Conservation (phyloP, 2,888 invertebrate species). For the Osmoderma eremita region DNA sequence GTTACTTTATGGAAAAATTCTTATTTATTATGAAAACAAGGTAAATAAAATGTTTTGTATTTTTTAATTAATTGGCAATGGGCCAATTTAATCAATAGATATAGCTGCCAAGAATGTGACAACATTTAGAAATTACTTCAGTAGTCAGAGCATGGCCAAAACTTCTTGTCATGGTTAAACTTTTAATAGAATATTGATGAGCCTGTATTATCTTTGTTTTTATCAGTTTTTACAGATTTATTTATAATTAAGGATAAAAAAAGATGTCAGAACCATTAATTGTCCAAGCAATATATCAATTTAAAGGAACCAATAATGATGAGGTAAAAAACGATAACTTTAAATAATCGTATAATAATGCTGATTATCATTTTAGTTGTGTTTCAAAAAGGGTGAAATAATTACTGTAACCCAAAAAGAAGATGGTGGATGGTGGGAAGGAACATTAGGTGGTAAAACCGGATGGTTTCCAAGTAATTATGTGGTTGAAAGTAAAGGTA, state of each 20-base stretch:
- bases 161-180: slow-evolving; percentile 42
- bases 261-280: slow-evolving; percentile 73
- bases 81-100: slow-evolving; percentile 46
- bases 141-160: slow-evolving; percentile 55
- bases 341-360: neutral
- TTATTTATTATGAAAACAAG: slow-evolving; percentile 25
- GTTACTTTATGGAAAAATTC: neutral
- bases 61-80: slow-evolving; percentile 45
- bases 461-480: slow-evolving; percentile 99
- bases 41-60: slow-evolving; percentile 34
- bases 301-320: slow-evolving; percentile 97
- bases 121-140: slow-evolving; percentile 60
- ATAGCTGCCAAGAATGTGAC: slow-evolving; percentile 64
- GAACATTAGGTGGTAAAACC: slow-evolving; percentile 92
- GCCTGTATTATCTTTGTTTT: slow-evolving; percentile 20
- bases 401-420: slow-evolving; percentile 96
- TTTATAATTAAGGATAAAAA: slow-evolving; percentile 39
- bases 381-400: slow-evolving; percentile 94
- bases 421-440: slow-evolving; percentile 99
- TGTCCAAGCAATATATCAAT: slow-evolving; percentile 92
- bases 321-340: slow-evolving; percentile 71
- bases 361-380: slow-evolving; percentile 70
- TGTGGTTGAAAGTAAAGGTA: slow-evolving; percentile 87
- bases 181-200: slow-evolving; percentile 29
- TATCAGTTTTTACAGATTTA: slow-evolving; percentile 27